Conservation (phyloP, 1,140 invertebrate species). For the Drosophila tropicalis region DNA sequence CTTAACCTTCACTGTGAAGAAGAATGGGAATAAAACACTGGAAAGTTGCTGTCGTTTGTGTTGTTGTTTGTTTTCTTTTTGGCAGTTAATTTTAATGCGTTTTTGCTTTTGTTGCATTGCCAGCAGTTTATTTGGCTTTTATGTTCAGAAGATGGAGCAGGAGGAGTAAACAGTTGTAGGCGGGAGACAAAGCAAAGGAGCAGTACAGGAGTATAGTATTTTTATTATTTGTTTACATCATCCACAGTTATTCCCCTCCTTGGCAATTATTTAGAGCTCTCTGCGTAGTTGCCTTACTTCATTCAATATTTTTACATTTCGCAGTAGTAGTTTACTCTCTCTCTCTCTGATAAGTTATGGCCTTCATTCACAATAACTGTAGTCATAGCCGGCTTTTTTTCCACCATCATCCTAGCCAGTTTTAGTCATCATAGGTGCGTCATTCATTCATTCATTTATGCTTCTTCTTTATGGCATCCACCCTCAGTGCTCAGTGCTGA, state of each 20-base stretch:
- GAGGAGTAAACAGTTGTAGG: too few relatives aligned
- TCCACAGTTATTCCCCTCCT: constrained; percentile 31
- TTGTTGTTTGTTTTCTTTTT: constrained; percentile 66
- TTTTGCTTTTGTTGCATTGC: constrained; percentile 65
- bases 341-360: neutral
- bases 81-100: constrained; percentile 75
- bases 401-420: neutral
- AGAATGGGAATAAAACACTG: constrained; percentile 14
- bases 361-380: neutral
- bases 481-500: constrained; percentile 34
- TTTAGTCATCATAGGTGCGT: constrained; percentile 52
- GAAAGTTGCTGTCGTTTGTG: constrained; percentile 27
- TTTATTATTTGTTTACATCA: constrained; percentile 71
- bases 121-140: constrained; percentile 64
- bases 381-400: constrained; percentile 55
- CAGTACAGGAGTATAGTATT: constrained; percentile 19
- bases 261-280: neutral
- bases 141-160: constrained; percentile 16
- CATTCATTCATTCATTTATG: constrained; percentile 31
- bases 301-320: constrained; percentile 38
- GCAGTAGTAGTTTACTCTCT: constrained; percentile 4
- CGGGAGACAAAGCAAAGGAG: too few relatives aligned
- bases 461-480: constrained; percentile 11
- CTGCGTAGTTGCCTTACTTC: constrained; percentile 30
- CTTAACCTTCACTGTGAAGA: constrained; percentile 24